Evolutionary conservation across 2,888 invertebrate genomes (phyloP), one percentile per base, ranked within the genome.

Genomic region (Schizotus pectinicornis): DNA sequence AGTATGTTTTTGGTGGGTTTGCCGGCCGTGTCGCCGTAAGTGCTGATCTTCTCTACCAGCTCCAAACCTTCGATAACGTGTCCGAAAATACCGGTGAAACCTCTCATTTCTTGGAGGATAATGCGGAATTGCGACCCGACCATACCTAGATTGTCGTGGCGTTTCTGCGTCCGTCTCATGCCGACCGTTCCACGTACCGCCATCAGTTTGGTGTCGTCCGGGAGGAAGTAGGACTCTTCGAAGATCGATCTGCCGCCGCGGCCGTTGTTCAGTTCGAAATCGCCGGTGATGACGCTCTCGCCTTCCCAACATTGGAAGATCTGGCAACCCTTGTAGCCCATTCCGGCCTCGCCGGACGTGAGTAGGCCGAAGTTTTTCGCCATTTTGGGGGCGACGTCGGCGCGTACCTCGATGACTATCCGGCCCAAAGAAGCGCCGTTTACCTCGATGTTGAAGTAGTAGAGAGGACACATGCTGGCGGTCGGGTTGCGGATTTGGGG

Each of bases 51-150:
- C 76, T 91, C 91, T 59, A 91, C 87, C 69, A 91, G 81, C 71
- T 91, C 91, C 63, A 92, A 82, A 11, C 91, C 91, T 71, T 91
- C 91, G 67, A 91, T 86, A 8, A 92, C 91, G 79, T 87, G 88
- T 33, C 88, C 92, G 76, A 92, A 92, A 65, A 92, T 91, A 37
- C 89, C 91, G 3, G 91, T 91, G 79, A 92, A 92, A 38, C 90
- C 90, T 61, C 90, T 84, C 89, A 91, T 91, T 76, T 92, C 91
- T 67, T 90, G 88, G 71, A 92, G 80, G 68, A 92, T 89, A 64
- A 92, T 87, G 64, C 92, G 87, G 80, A 92, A 92, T 78, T 92
- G 92, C 56, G 91, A 91, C 14, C 91, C 92, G n/a, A 92, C 91
- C 83, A 91, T 86, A 46, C 91, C 91, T 68, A 88, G 81, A 70